These are phyloP conservation scores for Andrena camellia DNA, from an alignment of 2,888 invertebrate species.

Conservation along the genomic window DNA sequence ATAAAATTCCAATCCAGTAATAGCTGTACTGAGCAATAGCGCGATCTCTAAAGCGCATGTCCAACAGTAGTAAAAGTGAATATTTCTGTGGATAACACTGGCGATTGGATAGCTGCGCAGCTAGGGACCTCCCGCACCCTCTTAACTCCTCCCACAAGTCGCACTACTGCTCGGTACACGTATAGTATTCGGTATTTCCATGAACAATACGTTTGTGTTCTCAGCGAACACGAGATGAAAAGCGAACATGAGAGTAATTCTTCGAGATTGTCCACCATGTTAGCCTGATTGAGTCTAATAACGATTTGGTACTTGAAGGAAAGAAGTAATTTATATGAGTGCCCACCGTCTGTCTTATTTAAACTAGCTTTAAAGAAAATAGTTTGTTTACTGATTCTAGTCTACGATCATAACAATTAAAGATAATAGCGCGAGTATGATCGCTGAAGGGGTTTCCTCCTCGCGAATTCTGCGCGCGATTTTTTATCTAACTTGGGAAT, in stretches of 20 bases:
- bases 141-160: background rate
- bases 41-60: no score
- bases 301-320: background rate
- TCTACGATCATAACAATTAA: conserved; percentile 74
- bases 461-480: background rate
- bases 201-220: conserved; percentile 27
- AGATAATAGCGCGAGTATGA: conserved; percentile 24
- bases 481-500: conserved; percentile 16
- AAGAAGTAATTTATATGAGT: conserved; percentile 25
- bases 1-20: no score
- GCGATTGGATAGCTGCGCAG: no score
- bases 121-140: no score
- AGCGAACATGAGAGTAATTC: conserved; percentile 16
- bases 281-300: conserved; percentile 25
- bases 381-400: conserved; percentile 79
- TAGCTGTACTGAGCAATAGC: no score
- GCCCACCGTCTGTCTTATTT: conserved; percentile 59
- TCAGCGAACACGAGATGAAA: conserved; percentile 1
- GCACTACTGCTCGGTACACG: background rate
- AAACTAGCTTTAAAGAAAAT: conserved; percentile 72
- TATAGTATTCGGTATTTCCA: conserved; percentile 22
- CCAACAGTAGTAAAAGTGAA: no score
- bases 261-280: background rate
- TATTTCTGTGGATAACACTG: no score
- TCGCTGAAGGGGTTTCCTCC: conserved; percentile 11